These are phyloP conservation scores for Drosophila parthenogenetica DNA, from an alignment of 2,888 invertebrate genomes.

Conservation along the genomic window DNA sequence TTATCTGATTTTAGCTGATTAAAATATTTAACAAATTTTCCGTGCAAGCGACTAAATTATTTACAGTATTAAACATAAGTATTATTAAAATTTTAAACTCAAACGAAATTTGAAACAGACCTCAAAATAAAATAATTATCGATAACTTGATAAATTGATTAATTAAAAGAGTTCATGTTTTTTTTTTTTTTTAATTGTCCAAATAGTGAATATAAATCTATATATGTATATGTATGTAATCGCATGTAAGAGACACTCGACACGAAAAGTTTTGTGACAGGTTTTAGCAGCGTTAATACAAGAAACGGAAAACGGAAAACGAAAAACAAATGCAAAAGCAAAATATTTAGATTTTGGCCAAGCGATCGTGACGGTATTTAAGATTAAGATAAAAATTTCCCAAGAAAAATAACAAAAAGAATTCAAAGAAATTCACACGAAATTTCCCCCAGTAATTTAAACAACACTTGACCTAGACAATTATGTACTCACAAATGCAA, in stretches of 20 bases:
- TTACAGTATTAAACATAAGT: slow-evolving; percentile 46
- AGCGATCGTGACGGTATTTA: slow-evolving; percentile 36
- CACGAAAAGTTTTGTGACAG: slow-evolving; percentile 16
- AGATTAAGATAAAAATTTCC: slow-evolving; percentile 49
- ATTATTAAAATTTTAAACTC: slow-evolving; percentile 27
- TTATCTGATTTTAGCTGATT: no score
- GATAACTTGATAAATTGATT: slow-evolving; percentile 42
- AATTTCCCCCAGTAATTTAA: slow-evolving; percentile 23
- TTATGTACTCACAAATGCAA: slow-evolving; percentile 39
- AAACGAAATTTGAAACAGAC: slow-evolving; percentile 45
- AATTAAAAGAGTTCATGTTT: slow-evolving; percentile 20
- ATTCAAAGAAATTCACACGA: slow-evolving; percentile 17
- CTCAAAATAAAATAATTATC: slow-evolving; percentile 8
- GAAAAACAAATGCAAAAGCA: background rate
- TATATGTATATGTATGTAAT: slow-evolving; percentile 31
- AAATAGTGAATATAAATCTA: slow-evolving; percentile 39
- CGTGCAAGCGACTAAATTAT: no score
- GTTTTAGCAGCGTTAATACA: slow-evolving; percentile 27
- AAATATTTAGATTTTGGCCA: slow-evolving; percentile 8
- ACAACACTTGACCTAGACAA: slow-evolving; percentile 42
- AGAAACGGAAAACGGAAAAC: no score
- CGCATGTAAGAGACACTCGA: slow-evolving; percentile 17
- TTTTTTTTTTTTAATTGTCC: slow-evolving; percentile 39
- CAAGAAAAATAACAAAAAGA: slow-evolving; percentile 4
- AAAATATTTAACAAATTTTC: no score